Evolutionary conservation across 2,797 vertebrate genomes (phyloP), one percentile per base, ranked within the genome.

Genomic region (Trematomus bernacchii): DNA sequence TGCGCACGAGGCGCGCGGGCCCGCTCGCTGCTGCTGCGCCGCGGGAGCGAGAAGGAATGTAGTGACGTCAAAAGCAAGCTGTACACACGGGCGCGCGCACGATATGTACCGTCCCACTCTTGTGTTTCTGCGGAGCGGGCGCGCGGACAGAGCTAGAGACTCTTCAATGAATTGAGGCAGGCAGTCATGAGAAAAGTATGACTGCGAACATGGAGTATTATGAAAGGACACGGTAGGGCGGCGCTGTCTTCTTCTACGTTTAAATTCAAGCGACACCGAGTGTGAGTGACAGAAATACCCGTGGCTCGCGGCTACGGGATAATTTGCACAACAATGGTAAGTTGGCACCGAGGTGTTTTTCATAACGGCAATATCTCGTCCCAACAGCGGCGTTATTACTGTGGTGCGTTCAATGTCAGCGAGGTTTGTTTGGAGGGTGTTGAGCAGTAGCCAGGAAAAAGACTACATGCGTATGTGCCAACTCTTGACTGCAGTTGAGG

Each of bases 41-140:
- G 57, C 75, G 80, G 73, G 83, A 79, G 79, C 84, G 83, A 88
- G 87, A 63, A 51, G 91, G 92, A 92, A 93, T 93, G 94, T 48
- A 87, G 72, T 95, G 95, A 96, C 95, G 95, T 95, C 93, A 95
- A 89, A 91, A 85, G 84, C 77, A 87, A 84, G 82, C 73, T 10
- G 79, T 62, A 55, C 79, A 62, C 68, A 19, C 67, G 4, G 60
- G 79, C 57, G 58, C 37, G 23, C 69, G 62, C 76, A 50, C 61
- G 40, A 42, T 53, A 53, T 3, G 64, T 58, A 76, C 55, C 15
- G 37, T 62, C 47, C 44, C 55, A 8, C 40, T 62, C 23, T 58
- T 57, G 19, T 18, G 57, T 16, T 18, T 14, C 40, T 21, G 61
- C 37, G 40, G 62, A 68, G 64, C 65, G 44, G 7, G 37, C 57